Percentiles rank a stretch among this genome's conserved stretches.
Evolutionary conservation across 64 coral and sea anemone species (phyloP).

Genomic region (Montipora foliosa): DNA sequence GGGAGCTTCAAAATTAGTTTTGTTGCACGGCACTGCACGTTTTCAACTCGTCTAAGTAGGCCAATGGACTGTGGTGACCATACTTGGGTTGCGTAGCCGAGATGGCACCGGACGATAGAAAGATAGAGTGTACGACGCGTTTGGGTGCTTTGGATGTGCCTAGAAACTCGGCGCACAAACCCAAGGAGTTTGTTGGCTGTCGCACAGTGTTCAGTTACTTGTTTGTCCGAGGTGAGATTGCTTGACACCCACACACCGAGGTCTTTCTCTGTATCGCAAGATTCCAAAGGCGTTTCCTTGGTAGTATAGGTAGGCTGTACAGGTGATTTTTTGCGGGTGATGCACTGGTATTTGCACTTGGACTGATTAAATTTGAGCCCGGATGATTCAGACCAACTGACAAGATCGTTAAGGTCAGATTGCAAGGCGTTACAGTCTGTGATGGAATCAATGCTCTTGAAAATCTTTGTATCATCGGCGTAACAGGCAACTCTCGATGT

Average conservation of each 20-base stretch:
- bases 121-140: constrained; percentile 36
- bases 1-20: constrained; percentile 24
- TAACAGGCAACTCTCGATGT: no score
- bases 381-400: no score
- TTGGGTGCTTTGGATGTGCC: constrained; percentile 29
- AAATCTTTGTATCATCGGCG: no score
- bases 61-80: constrained; percentile 28
- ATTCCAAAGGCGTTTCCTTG: constrained; percentile 27
- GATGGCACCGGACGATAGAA: constrained; percentile 38
- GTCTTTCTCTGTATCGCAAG: constrained; percentile 72
- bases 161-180: constrained; percentile 40
- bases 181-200: constrained; percentile 62
- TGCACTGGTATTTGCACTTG: no score
- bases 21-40: constrained; percentile 8
- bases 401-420: no score
- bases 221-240: constrained; percentile 60
- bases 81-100: constrained; percentile 39
- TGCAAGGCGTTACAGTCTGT: no score
- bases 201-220: constrained; percentile 25
- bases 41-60: constrained; percentile 11
- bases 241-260: constrained; percentile 69
- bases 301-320: no score
- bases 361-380: no score
- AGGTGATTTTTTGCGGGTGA: no score
- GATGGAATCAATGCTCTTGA: no score